Conservation (phyloP, 2,797 vertebrate species). For the Trematomus bernacchii region DNA sequence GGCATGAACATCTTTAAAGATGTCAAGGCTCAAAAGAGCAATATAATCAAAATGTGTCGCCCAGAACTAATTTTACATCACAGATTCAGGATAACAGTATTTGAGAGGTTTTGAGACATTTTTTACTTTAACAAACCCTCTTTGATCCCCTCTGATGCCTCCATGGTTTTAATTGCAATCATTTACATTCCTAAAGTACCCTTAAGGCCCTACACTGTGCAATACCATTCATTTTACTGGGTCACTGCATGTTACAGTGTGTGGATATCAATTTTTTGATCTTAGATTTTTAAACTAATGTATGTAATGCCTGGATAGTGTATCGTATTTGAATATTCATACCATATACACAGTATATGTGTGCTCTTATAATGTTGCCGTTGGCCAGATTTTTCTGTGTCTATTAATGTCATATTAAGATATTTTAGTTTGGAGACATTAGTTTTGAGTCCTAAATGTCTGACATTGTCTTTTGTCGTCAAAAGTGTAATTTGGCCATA, state of each 20-base stretch:
- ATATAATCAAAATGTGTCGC: conserved; percentile 6
- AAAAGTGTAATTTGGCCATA: neutral
- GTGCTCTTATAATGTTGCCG: neutral
- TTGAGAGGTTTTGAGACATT: conserved; percentile 10
- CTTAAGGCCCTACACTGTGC: neutral
- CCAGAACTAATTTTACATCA: conserved; percentile 7
- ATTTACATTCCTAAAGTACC: neutral
- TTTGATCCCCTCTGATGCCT: conserved; percentile 9
- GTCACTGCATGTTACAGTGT: neutral
- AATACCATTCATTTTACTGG: neutral
- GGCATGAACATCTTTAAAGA: conserved; percentile 20
- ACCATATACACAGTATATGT: neutral
- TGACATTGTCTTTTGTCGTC: neutral
- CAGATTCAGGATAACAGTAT: conserved; percentile 6
- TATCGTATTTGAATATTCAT: neutral
- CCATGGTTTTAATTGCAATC: neutral
- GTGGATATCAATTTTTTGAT: neutral
- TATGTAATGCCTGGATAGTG: neutral
- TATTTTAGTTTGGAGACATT: neutral
- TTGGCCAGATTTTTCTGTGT: neutral
- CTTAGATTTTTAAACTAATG: neutral
- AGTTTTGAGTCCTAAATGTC: neutral
- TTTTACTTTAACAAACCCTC: conserved; percentile 1
- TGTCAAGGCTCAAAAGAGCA: conserved; percentile 17
- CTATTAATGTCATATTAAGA: neutral